Percentiles rank a stretch among this genome's conserved stretches.
Conservation (phyloP, 2,888 invertebrate genomes). For the Parnassius apollo region DNA sequence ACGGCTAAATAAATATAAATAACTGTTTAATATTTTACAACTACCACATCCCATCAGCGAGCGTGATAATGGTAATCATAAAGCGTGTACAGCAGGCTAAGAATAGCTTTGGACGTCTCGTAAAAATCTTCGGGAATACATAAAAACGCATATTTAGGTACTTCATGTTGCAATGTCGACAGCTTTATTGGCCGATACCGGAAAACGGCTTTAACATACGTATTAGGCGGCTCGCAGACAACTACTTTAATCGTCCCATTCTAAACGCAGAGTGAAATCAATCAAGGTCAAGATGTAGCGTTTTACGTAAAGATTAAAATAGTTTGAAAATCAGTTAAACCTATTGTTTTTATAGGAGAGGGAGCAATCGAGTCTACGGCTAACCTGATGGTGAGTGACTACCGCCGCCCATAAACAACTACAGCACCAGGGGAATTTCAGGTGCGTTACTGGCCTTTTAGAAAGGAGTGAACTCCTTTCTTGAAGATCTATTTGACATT, state of each 20-base stretch:
- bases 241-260: background rate
- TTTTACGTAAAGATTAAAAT: too few species aligned
- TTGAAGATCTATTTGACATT: too few species aligned
- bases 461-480: too few species aligned
- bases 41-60: constrained; percentile 65
- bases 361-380: too few species aligned
- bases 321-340: too few species aligned
- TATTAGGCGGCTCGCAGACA: constrained; percentile 26
- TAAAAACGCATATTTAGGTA: constrained; percentile 51
- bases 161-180: constrained; percentile 58
- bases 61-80: constrained; percentile 62
- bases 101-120: constrained; percentile 50
- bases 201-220: constrained; percentile 48
- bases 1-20: constrained; percentile 59
- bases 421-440: too few species aligned
- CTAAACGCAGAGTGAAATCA: background rate
- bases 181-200: constrained; percentile 60
- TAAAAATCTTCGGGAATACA: constrained; percentile 49
- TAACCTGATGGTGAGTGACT: too few species aligned
- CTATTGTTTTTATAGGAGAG: too few species aligned
- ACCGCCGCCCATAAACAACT: too few species aligned
- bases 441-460: too few species aligned
- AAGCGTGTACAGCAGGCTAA: constrained; percentile 51
- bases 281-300: too few species aligned
- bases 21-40: constrained; percentile 59